Base-by-base conservation (phyloP, 2,797 vertebrate genomes). In the Rhinogobio ventralis region DNA sequence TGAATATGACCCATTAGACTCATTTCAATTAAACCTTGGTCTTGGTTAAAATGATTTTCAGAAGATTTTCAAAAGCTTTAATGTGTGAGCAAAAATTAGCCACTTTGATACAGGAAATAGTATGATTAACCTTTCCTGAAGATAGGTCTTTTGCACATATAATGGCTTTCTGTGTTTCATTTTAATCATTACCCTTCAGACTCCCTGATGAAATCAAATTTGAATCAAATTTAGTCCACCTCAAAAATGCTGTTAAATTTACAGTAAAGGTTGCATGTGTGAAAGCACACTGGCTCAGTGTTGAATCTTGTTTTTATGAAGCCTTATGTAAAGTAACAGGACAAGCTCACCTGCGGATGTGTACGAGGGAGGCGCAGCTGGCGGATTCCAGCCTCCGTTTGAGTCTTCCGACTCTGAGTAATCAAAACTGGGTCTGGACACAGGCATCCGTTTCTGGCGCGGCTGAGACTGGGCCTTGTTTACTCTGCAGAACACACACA, bases 401-500 rank as follows among this genome's bases (percentile, higher is more conserved):
- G 97, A 95, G 33, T 96, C 93, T 80, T 97, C 96, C 0, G 84
- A 39, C 1, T 97, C 96, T 23, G 93, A 94, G 0, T 94, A 96
- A 71, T 98, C 96, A 0, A 93, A 96, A 0, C 88, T 77, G 64
- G 96, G 96, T 85, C 94, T 94, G 20, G 97, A 96, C 66, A 96
- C 96, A 51, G 95, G 95, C 25, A 95, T 96, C 55, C 95, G 88
- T 81, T 89, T 96, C 83, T 97, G 97, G 1, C 94, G 96, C 11
- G 95, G 95, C 46, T 96, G 96, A 36, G 95, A 95, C 53, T 97
- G 96, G 23, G 96, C 95, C 1, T 97, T 95, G 42, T 90, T 93
- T 86, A 99, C 93, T 89, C 98, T 99, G 93, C 1, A 33, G 46
- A 23, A 82, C 53, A 79, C 11, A 73, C 19, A 30, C 4, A 68